These are phyloP conservation scores for Genyomyrus donnyi DNA, from an alignment of 2,113 vertebrate species.

Conservation along the genomic window DNA sequence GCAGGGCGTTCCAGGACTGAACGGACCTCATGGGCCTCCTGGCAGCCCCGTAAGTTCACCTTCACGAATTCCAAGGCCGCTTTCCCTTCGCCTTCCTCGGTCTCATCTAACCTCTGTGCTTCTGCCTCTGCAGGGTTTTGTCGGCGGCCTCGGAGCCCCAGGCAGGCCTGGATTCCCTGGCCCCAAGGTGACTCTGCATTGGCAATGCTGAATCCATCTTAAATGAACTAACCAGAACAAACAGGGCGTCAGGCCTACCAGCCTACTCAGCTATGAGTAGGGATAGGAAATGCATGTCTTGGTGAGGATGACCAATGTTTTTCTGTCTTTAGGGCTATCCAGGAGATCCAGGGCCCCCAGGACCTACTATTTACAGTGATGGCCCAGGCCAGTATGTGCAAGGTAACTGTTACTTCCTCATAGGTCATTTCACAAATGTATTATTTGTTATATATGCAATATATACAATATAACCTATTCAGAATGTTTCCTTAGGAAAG, in stretches of 20 bases:
- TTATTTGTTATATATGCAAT: not conserved
- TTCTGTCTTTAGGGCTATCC: constrained; percentile 68
- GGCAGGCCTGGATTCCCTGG: constrained; percentile 66
- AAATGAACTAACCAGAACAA: not conserved
- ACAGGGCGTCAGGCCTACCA: not conserved
- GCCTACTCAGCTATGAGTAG: not conserved
- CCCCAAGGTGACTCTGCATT: constrained; percentile 63
- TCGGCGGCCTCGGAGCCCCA: constrained; percentile 59
- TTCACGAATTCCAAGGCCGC: not conserved
- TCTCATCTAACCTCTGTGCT: not conserved
- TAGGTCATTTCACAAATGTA: not conserved
- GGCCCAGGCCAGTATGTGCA: not conserved
- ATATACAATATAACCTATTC: not conserved
- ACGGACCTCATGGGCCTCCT: constrained; percentile 62
- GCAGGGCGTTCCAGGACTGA: constrained; percentile 73
- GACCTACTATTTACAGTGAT: constrained; percentile 49
- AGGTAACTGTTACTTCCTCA: not conserved
- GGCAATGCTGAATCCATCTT: not conserved
- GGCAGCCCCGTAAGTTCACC: constrained; percentile 67
- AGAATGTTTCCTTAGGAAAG: not conserved
- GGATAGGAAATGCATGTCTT: not conserved
- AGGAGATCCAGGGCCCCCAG: constrained; percentile 69
- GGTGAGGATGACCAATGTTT: not conserved
- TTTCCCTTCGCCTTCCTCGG: not conserved
- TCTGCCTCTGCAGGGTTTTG: constrained; percentile 44